Conservation (phyloP, 2,797 vertebrate genomes). For the Oryzias dopingdopingensis region DNA sequence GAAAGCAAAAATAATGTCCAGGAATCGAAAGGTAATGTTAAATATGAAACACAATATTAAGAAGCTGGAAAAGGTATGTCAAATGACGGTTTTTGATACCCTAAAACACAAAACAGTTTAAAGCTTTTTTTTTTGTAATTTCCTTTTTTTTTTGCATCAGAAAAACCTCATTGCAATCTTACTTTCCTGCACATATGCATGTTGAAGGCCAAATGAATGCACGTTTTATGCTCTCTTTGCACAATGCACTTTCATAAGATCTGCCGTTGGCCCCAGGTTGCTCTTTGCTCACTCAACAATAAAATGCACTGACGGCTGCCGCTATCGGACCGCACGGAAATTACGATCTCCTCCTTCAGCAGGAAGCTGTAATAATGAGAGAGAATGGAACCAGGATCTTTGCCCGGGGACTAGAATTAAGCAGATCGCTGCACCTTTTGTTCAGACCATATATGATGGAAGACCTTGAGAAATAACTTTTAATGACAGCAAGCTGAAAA, state of each 20-base stretch:
- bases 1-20: too few species aligned
- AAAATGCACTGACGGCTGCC: conserved; percentile 52
- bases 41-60: too few species aligned
- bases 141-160: not conserved
- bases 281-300: conserved; percentile 70
- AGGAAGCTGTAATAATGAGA: conserved; percentile 38
- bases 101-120: not conserved
- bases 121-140: not conserved
- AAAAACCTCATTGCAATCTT: not conserved
- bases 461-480: conserved; percentile 43
- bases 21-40: too few species aligned
- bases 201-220: conserved; percentile 13
- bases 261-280: conserved; percentile 55
- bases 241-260: conserved; percentile 57
- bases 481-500: conserved; percentile 28
- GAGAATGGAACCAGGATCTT: conserved; percentile 31
- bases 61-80: too few species aligned
- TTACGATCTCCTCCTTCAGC: conserved; percentile 31
- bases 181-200: not conserved
- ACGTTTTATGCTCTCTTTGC: conserved; percentile 35
- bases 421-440: conserved; percentile 56
- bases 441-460: conserved; percentile 37
- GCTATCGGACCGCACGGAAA: conserved; percentile 33
- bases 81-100: not conserved
- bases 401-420: conserved; percentile 52